Base-by-base conservation (phyloP, 2,888 invertebrate genomes). In the Autographa gamma region DNA sequence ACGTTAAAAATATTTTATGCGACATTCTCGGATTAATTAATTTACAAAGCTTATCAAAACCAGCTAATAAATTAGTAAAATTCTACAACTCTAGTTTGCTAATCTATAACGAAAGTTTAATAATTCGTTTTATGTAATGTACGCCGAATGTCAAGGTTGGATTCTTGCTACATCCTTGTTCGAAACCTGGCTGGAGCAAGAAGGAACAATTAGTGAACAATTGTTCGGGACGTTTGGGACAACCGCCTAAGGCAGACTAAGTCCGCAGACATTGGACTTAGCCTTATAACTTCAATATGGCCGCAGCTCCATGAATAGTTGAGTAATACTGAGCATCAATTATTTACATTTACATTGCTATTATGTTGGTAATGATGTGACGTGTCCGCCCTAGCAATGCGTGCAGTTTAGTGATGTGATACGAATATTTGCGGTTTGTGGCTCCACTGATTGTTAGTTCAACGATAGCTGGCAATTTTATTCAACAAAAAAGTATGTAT, bases 321-420 rank as follows among this genome's bases (percentile, higher is more conserved):
- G 60, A 80, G 79, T 82, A 72, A 62, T 76, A 69, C 62, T 60
- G 62, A 79, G 63, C 80, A 85, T 91, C 69, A 86, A 88, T 87
- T 88, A 89, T 89, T 86, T 84, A 87, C 82, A 81, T 83, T 85
- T 81, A 87, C 85, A 88, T 86, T 86, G 85, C 80, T 82, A 82
- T 84, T 73, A 83, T 77, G 75, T 77, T 38, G 52, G 76, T 80
- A 83, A 84, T 84, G 83, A 88, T 85, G 84, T 77, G 74, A 86
- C 77, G 76, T 76, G 75, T 71, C 73, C 63, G 62, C 54, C 66
- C 62, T 48, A 60, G 66, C 63, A 69, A 81, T 73, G 75, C 75
- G 73, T 73, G 60, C 71, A 69, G 69, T 77, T 69, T 76, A 83
- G 78, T 74, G 79, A 73, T 76, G 77, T 71, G 69, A 77, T 73